Evolutionary conservation across 2,797 vertebrate species (phyloP).

Genomic region (Staurois parvus): DNA sequence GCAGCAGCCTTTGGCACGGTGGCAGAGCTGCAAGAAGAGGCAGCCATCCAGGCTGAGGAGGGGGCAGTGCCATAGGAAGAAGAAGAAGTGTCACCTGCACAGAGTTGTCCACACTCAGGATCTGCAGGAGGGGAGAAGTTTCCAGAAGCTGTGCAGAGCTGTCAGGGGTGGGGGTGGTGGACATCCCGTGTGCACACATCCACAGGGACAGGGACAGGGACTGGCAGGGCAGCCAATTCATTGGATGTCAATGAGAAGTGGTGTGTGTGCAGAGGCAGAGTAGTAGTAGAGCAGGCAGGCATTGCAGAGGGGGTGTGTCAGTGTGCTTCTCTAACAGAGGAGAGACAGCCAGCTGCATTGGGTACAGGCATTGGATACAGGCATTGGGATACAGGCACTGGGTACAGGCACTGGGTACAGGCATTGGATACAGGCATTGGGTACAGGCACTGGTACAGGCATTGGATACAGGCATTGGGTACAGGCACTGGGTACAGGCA

Average conservation of each 20-base stretch:
- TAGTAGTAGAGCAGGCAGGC: slow-evolving; percentile 2
- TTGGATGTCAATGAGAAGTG: background rate
- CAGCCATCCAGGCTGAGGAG: background rate
- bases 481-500: no score
- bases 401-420: no score
- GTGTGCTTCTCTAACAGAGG: background rate
- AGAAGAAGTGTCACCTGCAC: background rate
- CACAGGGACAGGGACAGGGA: background rate
- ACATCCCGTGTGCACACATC: background rate
- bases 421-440: no score
- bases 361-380: no score
- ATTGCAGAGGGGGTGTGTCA: slow-evolving; percentile 61
- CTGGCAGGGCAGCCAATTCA: no score
- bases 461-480: no score
- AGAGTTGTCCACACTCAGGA: background rate
- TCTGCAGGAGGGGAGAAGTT: no score
- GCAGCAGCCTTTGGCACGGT: background rate
- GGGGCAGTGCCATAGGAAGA: background rate
- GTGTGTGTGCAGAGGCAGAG: slow-evolving; percentile 3
- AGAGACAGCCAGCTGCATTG: background rate
- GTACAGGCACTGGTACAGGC: no score
- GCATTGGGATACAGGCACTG: no score
- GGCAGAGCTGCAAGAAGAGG: background rate
- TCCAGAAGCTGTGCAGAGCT: no score
- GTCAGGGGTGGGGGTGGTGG: slow-evolving; percentile 14